These are phyloP conservation scores for Pseudomyrmex sp. DNA, from an alignment of 1,140 invertebrate genomes.

Conservation along the genomic window DNA sequence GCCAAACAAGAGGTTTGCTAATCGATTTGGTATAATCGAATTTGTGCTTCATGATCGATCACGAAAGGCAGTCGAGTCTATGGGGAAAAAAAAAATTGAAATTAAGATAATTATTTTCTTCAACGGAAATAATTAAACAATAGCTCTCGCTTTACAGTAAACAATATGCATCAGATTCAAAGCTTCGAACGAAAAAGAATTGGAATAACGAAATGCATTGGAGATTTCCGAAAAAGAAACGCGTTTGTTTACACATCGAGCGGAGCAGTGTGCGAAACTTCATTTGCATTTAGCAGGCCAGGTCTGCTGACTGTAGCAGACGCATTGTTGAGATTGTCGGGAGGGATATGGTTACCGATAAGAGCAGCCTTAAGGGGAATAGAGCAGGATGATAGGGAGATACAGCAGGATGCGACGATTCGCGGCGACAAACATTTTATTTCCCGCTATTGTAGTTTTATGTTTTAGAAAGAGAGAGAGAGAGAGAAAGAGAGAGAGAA, in stretches of 20 bases:
- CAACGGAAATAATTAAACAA: too few species aligned
- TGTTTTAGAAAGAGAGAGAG: neutral
- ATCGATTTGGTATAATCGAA: neutral
- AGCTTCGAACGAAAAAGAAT: neutral
- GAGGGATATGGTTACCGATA: constrained; percentile 40
- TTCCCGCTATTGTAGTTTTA: constrained; percentile 22
- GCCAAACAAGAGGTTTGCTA: neutral
- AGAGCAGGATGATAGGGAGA: constrained; percentile 5
- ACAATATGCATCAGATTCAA: too few species aligned
- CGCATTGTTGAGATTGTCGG: constrained; percentile 16
- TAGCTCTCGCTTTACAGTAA: too few species aligned
- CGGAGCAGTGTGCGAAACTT: neutral
- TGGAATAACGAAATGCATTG: neutral
- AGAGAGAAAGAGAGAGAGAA: too few species aligned
- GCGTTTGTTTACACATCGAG: neutral
- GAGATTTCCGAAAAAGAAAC: neutral
- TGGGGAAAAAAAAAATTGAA: too few species aligned
- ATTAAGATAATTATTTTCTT: too few species aligned
- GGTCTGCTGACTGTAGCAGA: constrained; percentile 12
- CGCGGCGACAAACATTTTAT: constrained; percentile 15
- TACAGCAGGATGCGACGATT: constrained; percentile 10
- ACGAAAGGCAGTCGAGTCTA: too few species aligned
- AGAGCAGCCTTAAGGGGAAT: constrained; percentile 41
- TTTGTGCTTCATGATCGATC: too few species aligned
- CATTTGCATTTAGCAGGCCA: constrained; percentile 27